Percentiles rank a stretch among this genome's conserved stretches.
Conservation (phyloP, 2,888 invertebrate genomes). For the Latrodectus elegans region DNA sequence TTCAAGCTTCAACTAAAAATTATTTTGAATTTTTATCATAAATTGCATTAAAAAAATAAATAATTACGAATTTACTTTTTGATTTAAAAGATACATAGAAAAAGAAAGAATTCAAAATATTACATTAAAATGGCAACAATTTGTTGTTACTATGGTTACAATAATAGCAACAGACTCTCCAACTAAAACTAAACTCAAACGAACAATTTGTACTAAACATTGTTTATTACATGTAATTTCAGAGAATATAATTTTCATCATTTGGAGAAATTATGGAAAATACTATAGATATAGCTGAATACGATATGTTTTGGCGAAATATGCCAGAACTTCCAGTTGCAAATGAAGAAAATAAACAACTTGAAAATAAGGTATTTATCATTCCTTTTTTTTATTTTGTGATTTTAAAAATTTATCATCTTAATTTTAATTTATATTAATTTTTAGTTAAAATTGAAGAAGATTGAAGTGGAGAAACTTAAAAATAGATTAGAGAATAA, state of each 20-base stretch:
- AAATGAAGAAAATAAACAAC: conserved; percentile 58
- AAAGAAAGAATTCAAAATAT: not conserved
- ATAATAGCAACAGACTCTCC: not conserved
- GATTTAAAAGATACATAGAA: no score
- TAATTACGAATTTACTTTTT: no score
- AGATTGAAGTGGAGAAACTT: conserved; percentile 50
- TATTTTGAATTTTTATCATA: no score
- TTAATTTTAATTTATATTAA: conserved; percentile 2
- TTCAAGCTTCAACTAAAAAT: no score
- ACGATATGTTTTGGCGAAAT: conserved; percentile 50
- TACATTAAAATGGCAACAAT: conserved; percentile 2
- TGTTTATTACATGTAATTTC: not conserved
- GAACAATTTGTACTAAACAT: no score
- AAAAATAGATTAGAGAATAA: conserved; percentile 53
- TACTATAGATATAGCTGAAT: conserved; percentile 44
- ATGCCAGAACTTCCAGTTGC: conserved; percentile 55
- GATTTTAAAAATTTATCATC: not conserved
- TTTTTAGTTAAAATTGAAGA: conserved; percentile 43
- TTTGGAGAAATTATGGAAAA: conserved; percentile 26
- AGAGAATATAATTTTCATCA: not conserved
- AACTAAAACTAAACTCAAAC: no score
- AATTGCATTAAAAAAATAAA: no score
- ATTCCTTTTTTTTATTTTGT: not conserved
- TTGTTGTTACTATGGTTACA: not conserved
- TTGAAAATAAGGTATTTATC: conserved; percentile 48